Percentiles rank a stretch among this genome's conserved stretches.
These are phyloP conservation scores for Lycia hirtaria DNA, from an alignment of 2,888 invertebrate species.

Conservation along the genomic window DNA sequence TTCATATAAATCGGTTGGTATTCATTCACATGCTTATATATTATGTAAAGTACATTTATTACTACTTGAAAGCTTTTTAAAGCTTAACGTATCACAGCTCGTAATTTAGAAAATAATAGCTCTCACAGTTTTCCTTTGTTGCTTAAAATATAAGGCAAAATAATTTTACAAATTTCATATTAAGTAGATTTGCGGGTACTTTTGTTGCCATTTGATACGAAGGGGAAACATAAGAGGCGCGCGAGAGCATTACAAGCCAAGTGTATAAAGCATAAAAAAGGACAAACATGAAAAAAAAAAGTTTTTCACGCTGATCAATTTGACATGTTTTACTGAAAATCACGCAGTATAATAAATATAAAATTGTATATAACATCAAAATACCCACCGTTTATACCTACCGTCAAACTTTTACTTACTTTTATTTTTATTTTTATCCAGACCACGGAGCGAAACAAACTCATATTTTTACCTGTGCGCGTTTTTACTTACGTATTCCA, in stretches of 20 bases:
- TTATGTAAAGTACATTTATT: too few relatives aligned
- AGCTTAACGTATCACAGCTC: too few relatives aligned
- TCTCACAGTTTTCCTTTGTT: too few relatives aligned
- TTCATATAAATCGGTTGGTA: too few relatives aligned
- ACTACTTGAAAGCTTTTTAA: too few relatives aligned
- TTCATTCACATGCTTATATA: too few relatives aligned
- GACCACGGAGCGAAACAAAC: conserved; percentile 38
- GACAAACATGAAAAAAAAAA: not conserved
- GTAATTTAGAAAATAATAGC: too few relatives aligned
- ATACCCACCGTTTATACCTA: conserved; percentile 72
- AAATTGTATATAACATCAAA: conserved; percentile 34
- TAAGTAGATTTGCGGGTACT: too few relatives aligned
- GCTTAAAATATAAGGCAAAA: too few relatives aligned
- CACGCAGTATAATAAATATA: conserved; percentile 32
- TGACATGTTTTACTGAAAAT: conserved; percentile 5
- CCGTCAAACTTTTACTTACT: conserved; percentile 54
- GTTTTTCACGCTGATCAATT: not conserved
- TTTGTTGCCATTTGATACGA: too few relatives aligned
- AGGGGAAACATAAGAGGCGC: too few relatives aligned
- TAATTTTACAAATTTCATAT: too few relatives aligned
- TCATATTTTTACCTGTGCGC: conserved; percentile 43
- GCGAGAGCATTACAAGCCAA: not conserved
- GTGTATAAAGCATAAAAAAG: not conserved
- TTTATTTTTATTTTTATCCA: conserved; percentile 31
- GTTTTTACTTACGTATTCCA: conserved; percentile 38